phyloP scores from a whole-genome alignment of 1,140 invertebrate species.

The Polypedilum pembai region DNA sequence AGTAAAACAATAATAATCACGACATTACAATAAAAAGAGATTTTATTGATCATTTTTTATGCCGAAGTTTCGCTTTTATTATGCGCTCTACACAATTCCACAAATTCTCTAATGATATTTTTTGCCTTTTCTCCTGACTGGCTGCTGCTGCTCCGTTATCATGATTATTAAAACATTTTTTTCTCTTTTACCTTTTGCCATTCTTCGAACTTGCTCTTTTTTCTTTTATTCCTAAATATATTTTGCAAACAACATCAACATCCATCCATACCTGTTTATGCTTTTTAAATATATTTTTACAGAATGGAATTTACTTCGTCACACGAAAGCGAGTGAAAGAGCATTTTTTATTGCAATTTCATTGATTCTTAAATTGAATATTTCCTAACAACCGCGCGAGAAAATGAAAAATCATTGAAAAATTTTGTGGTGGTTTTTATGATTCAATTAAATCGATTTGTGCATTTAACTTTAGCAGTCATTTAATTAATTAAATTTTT shows the following conservation, averaged over 20 bases:
- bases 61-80: background rate
- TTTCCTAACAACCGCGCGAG: background rate
- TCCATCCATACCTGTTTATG: constrained; percentile 9
- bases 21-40: constrained; percentile 26
- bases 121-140: background rate
- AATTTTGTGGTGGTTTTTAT: background rate
- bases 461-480: background rate
- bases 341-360: background rate
- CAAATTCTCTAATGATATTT: background rate
- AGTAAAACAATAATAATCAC: constrained; percentile 24
- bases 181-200: background rate
- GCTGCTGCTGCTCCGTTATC: background rate
- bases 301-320: constrained; percentile 12
- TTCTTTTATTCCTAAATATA: background rate
- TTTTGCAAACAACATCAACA: background rate
- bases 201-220: background rate
- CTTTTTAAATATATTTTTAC: background rate
- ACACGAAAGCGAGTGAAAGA: background rate
- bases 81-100: background rate
- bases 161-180: constrained; percentile 17
- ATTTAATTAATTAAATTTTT: background rate
- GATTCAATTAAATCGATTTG: constrained; percentile 12
- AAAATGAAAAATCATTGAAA: background rate
- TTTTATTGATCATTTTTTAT: constrained; percentile 26
- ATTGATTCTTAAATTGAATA: background rate